A percentile compares a stretch with the other conserved stretches of the same genome.
Conservation (phyloP, 2,797 vertebrate species). For the Botia kubotai region DNA sequence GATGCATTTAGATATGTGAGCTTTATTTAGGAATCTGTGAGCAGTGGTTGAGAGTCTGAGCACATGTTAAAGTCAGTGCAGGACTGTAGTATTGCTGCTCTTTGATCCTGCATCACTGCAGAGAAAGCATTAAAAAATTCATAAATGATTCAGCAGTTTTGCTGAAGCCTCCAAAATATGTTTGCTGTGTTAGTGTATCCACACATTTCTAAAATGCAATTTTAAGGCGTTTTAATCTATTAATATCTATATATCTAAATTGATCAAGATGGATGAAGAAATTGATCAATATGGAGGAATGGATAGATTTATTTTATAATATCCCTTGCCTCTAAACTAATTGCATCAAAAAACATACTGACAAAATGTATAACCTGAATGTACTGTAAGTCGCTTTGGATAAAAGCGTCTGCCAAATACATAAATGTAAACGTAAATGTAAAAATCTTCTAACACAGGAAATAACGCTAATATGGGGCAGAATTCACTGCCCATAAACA, state of each 20-base stretch:
- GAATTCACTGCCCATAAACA: neutral
- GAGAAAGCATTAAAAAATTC: conserved; percentile 4
- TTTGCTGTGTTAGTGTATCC: neutral
- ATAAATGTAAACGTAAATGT: too few relatives aligned
- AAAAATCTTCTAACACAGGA: neutral
- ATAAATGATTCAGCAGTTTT: conserved; percentile 40
- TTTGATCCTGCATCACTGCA: conserved; percentile 35
- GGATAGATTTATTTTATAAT: neutral
- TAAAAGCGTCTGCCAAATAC: too few relatives aligned
- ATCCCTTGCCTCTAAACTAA: neutral
- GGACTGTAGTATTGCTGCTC: conserved; percentile 21
- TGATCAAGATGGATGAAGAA: neutral
- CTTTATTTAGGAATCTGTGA: conserved; percentile 1
- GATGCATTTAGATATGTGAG: neutral
- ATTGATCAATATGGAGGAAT: too few relatives aligned
- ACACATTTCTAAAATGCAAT: neutral
- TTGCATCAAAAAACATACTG: neutral
- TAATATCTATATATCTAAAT: conserved; percentile 6
- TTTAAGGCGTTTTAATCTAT: neutral
- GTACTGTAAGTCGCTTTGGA: too few relatives aligned
- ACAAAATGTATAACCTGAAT: too few relatives aligned
- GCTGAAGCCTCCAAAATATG: neutral
- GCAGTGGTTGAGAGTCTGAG: neutral
- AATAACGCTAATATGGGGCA: neutral
- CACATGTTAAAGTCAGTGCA: too few relatives aligned